A percentile compares a stretch with the other conserved stretches of the same genome.
Conservation (phyloP, 2,888 invertebrate genomes). For the Lampropteryx suffumata region DNA sequence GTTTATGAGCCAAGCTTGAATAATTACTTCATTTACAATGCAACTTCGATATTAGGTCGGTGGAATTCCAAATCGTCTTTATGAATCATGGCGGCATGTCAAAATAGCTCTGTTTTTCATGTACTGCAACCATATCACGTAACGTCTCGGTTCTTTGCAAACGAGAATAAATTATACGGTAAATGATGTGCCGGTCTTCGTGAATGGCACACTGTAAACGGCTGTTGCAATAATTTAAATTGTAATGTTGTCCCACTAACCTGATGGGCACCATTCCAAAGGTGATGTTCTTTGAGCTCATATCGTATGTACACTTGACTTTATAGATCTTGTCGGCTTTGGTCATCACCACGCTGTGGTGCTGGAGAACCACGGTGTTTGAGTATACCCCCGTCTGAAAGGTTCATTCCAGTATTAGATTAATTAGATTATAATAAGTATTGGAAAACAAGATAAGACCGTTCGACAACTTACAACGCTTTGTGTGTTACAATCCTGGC, state of each 20-base stretch:
- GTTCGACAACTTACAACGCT: slow-evolving; percentile 89
- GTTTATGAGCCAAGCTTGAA: slow-evolving; percentile 58
- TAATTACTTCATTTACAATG: slow-evolving; percentile 59
- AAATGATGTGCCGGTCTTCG: slow-evolving; percentile 42
- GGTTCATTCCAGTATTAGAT: slow-evolving; percentile 18
- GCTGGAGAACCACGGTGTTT: slow-evolving; percentile 96
- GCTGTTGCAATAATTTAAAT: slow-evolving; percentile 36
- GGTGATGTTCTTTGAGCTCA: slow-evolving; percentile 97
- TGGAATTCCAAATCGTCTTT: slow-evolving; percentile 54
- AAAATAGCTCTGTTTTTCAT: slow-evolving; percentile 49
- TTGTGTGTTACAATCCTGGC: slow-evolving; percentile 97
- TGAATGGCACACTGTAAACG: slow-evolving; percentile 32
- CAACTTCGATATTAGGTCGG: slow-evolving; percentile 49
- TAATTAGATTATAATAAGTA: too few species aligned
- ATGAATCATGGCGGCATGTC: slow-evolving; percentile 46
- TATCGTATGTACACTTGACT: slow-evolving; percentile 97
- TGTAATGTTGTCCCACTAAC: slow-evolving; percentile 65
- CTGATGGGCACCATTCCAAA: slow-evolving; percentile 99
- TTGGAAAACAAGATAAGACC: neutral
- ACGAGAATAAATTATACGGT: slow-evolving; percentile 54
- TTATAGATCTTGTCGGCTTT: slow-evolving; percentile 98
- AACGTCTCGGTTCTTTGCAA: slow-evolving; percentile 43
- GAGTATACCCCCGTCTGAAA: slow-evolving; percentile 95
- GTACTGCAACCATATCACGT: slow-evolving; percentile 54
- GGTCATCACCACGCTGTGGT: slow-evolving; percentile 98